Evolutionary conservation across 1,140 invertebrate genomes (phyloP).

Genomic region (Drosophila eugracilis): DNA sequence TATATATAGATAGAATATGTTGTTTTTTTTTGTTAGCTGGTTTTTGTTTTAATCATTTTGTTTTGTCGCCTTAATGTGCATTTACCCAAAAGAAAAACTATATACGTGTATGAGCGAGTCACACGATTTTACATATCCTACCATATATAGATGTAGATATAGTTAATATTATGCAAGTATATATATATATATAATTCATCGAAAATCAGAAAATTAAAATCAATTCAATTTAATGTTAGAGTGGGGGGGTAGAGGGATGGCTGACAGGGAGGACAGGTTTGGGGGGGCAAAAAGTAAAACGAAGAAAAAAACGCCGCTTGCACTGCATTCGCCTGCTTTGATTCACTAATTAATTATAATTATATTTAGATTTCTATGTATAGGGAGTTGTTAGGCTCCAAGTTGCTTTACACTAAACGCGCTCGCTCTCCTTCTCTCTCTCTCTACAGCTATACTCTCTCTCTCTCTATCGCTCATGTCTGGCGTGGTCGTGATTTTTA

Average conservation of each 20-base stretch:
- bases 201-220: constrained; percentile 51
- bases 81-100: constrained; percentile 37
- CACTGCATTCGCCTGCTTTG: constrained; percentile 73
- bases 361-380: constrained; percentile 41
- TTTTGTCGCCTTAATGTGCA: constrained; percentile 29
- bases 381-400: constrained; percentile 51
- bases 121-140: constrained; percentile 39
- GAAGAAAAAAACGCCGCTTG: constrained; percentile 65
- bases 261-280: too few species aligned
- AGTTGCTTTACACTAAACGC: constrained; percentile 48
- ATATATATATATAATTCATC: constrained; percentile 54
- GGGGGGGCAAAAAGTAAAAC: constrained; percentile 38
- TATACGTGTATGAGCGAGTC: constrained; percentile 28
- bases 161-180: constrained; percentile 56
- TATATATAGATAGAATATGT: constrained; percentile 47
- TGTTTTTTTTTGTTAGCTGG: constrained; percentile 31
- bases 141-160: constrained; percentile 50
- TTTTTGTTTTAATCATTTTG: constrained; percentile 11
- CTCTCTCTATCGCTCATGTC: constrained; percentile 15
- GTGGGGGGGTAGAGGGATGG: too few species aligned
- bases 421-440: constrained; percentile 17
- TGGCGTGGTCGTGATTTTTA: constrained; percentile 38
- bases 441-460: constrained; percentile 13
- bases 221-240: constrained; percentile 59
- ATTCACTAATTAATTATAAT: constrained; percentile 70